Conservation (phyloP, 2,113 vertebrate species). For the Erythrocebus patas region DNA sequence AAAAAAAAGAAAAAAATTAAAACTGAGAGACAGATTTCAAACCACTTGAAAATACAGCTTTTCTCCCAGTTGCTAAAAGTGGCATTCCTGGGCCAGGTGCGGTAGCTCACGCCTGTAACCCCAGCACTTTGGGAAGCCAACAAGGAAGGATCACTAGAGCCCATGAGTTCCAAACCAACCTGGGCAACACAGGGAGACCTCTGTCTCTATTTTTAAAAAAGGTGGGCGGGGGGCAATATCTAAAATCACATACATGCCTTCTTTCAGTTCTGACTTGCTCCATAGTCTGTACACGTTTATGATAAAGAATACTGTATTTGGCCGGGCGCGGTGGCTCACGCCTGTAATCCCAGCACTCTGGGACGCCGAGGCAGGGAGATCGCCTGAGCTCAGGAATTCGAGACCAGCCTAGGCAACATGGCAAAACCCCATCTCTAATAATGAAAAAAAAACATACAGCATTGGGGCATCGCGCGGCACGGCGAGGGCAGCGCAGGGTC, state of each 20-base stretch:
- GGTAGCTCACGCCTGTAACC: too few species aligned
- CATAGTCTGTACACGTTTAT: not conserved
- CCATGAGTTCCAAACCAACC: too few species aligned
- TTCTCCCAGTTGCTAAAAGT: not conserved
- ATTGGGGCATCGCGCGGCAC: too few species aligned
- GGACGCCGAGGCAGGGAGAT: not conserved
- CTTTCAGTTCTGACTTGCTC: not conserved
- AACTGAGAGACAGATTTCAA: not conserved
- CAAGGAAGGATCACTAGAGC: too few species aligned
- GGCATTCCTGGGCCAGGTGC: not conserved
- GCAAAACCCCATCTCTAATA: not conserved
- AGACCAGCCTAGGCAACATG: not conserved
- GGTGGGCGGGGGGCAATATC: too few species aligned
- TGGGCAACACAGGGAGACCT: too few species aligned
- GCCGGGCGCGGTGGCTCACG: not conserved
- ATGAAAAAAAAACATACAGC: too few species aligned
- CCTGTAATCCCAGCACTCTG: not conserved
- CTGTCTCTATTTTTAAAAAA: too few species aligned
- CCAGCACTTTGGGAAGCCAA: too few species aligned
- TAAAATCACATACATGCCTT: not conserved
- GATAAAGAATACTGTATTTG: not conserved
- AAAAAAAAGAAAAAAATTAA: not conserved
- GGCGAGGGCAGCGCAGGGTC: not conserved
- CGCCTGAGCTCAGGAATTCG: not conserved
- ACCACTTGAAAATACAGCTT: not conserved